Base-by-base conservation (phyloP, 2,113 vertebrate species). In the Nycticryphes semicollaris region DNA sequence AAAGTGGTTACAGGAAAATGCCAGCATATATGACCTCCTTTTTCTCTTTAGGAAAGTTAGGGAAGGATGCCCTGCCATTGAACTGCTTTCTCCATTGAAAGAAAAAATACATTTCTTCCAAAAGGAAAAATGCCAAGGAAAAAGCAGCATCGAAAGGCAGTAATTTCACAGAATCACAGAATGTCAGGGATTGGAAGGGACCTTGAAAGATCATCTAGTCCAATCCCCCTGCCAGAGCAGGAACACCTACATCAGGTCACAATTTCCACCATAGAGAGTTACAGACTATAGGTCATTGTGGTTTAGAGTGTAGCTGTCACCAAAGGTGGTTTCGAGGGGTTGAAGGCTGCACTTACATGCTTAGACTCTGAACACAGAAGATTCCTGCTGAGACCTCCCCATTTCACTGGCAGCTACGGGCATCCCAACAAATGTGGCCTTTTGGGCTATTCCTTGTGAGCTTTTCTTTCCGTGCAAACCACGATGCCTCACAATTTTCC, bases 401-500 rank as follows among this genome's bases (percentile, higher is more conserved):
- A 16, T 1, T 35, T 56, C 21, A 5, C 28, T 33, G 56, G 41
- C 24, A 35, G 10, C 35, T 50, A 5, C 0, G 1, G 51, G 45
- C 45, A 70, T 45, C 39, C 48, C 56, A 18, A 39, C 28, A 21
- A 83, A 30, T 15, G 31, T 35, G 14, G 28, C 50, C 31, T 74
- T 73, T 68, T 24, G 11, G 54, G 27, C 37, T 74, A 7, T 48
- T 68, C 27, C 45, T 18, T 39, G 16, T 41, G 21, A 80, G 41
- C 37, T 64, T 69, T 57, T 2, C 37, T 50, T 51, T 77, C 54
- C n/a, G 27, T 64, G 62, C 43, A 54, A 31, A 43, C 30, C 50
- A 69, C 13, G 9, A 5, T 45, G 10, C 39, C 41, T 37, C 47
- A 30, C 35, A 68, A 0, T 16, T 45, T 50, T 53, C 53, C 60